Evolutionary conservation across 2,113 vertebrate species (phyloP).

Genomic region (Ivindomyrus marchei): DNA sequence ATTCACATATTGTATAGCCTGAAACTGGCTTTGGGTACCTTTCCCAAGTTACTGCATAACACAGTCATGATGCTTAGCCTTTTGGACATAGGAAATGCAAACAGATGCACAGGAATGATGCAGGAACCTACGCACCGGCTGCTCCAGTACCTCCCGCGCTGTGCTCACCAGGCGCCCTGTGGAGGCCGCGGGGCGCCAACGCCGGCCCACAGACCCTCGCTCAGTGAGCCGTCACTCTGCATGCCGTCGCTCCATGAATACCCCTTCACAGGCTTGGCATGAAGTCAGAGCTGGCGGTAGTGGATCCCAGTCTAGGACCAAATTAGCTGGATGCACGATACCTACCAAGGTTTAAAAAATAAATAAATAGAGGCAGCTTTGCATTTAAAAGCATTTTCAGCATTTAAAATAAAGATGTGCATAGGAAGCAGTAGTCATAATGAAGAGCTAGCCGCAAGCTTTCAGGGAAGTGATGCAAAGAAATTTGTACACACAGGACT

Average conservation of each 20-base stretch:
- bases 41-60: background rate
- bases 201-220: background rate
- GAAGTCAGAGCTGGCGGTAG: background rate
- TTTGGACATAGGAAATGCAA: slow-evolving; percentile 7
- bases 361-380: background rate
- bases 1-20: background rate
- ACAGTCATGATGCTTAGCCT: background rate
- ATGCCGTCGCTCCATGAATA: background rate
- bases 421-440: background rate
- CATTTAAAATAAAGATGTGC: background rate
- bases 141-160: background rate
- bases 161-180: background rate
- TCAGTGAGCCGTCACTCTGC: background rate
- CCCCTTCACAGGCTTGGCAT: background rate
- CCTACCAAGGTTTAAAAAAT: background rate
- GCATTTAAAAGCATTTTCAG: background rate
- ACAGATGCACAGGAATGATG: background rate
- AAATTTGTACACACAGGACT: background rate
- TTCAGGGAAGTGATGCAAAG: background rate
- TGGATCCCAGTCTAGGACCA: background rate
- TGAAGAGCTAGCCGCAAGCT: background rate
- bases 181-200: background rate
- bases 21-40: background rate
- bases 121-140: slow-evolving; percentile 9
- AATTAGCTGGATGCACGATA: background rate